Percentiles rank a stretch among this genome's conserved stretches.
Conservation (phyloP, 2,113 vertebrate species). For the Campylomormyrus tamandua region DNA sequence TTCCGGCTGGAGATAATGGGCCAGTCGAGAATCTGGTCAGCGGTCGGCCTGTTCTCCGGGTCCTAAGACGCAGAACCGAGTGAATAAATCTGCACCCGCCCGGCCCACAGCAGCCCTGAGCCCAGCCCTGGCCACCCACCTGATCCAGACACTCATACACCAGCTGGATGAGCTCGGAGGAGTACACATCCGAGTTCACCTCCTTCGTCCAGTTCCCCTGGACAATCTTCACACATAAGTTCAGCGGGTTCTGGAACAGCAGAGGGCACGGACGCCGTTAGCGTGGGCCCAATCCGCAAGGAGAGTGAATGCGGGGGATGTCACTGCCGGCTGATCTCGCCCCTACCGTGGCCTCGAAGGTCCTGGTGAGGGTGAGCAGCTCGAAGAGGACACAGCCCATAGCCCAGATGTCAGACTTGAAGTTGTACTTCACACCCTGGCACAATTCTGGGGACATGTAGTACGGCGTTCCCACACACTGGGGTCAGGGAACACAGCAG, state of each 20-base stretch:
- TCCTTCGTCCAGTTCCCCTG: conserved; percentile 95
- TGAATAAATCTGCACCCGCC: neutral
- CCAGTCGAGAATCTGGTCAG: conserved; percentile 76
- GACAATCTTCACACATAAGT: conserved; percentile 96
- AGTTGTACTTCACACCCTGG: conserved; percentile 94
- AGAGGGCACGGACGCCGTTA: conserved; percentile 8
- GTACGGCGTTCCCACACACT: conserved; percentile 96
- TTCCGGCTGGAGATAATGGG: conserved; percentile 71
- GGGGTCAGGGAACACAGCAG: conserved; percentile 18
- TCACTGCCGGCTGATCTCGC: neutral
- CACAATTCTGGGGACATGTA: conserved; percentile 99
- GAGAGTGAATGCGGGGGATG: too few relatives aligned
- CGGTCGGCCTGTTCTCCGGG: conserved; percentile 85
- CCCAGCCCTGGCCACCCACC: conserved; percentile 54
- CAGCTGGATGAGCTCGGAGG: conserved; percentile 76
- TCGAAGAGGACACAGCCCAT: conserved; percentile 94
- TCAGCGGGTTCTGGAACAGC: conserved; percentile 81
- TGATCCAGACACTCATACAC: conserved; percentile 86
- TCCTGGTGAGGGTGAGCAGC: conserved; percentile 86
- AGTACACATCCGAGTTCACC: conserved; percentile 78
- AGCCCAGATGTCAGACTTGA: conserved; percentile 98
- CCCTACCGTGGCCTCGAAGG: conserved; percentile 94
- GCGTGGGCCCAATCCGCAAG: neutral
- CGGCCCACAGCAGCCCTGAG: neutral
- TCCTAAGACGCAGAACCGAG: conserved; percentile 58